These are phyloP conservation scores for Drosophila ezoana DNA, from an alignment of 2,888 invertebrate genomes.

Conservation along the genomic window DNA sequence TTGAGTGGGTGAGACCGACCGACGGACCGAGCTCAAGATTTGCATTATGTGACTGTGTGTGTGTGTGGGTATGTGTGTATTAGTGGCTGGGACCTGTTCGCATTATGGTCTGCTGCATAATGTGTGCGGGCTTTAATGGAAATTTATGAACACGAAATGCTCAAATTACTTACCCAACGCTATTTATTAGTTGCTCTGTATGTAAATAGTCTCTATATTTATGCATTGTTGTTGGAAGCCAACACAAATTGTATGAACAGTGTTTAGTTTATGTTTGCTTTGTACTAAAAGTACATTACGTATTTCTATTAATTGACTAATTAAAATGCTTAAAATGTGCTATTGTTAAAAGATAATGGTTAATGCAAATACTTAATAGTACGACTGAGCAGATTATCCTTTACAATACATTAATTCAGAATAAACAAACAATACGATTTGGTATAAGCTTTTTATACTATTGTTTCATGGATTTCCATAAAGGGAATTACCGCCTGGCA, in stretches of 20 bases:
- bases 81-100: not conserved
- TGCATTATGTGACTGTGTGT: slow-evolving; percentile 24
- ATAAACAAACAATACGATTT: not conserved
- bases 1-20: slow-evolving; percentile 27
- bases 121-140: slow-evolving; percentile 54
- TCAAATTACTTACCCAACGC: slow-evolving; percentile 36
- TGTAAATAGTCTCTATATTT: slow-evolving; percentile 29
- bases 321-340: slow-evolving; percentile 1
- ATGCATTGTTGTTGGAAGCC: slow-evolving; percentile 15
- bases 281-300: slow-evolving; percentile 9
- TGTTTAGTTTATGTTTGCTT: slow-evolving; percentile 20
- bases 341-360: not conserved
- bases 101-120: slow-evolving; percentile 46
- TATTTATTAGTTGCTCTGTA: slow-evolving; percentile 39
- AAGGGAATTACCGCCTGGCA: no score
- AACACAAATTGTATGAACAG: slow-evolving; percentile 32
- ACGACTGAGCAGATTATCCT: not conserved
- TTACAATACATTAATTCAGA: not conserved
- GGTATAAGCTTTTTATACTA: no score
- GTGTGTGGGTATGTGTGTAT: not conserved
- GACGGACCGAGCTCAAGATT: slow-evolving; percentile 36
- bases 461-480: no score
- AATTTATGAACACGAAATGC: slow-evolving; percentile 59
- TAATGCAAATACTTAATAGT: not conserved
- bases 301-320: not conserved